Evolutionary conservation across 2,888 invertebrate genomes (phyloP).

Genomic region (Xylocampa areola): DNA sequence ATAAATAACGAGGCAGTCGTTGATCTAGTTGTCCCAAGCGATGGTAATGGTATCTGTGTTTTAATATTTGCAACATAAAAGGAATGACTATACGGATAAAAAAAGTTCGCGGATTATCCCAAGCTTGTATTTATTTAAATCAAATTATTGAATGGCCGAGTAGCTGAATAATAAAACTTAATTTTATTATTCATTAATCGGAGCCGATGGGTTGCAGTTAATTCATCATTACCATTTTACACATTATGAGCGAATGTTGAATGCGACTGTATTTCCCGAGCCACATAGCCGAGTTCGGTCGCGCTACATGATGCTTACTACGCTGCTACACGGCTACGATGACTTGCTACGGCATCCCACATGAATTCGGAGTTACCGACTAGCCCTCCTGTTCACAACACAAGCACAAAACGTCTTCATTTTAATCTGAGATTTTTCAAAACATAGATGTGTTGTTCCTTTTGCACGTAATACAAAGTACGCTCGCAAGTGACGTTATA

Average conservation of each 20-base stretch:
- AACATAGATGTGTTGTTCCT: background rate
- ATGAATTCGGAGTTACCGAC: conserved; percentile 5
- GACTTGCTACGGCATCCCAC: background rate
- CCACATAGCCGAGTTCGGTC: conserved; percentile 1
- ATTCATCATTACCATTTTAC: conserved; percentile 9
- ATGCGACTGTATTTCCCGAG: conserved; percentile 10
- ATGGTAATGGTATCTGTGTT: too few relatives aligned
- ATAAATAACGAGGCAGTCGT: too few relatives aligned
- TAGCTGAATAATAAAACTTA: conserved; percentile 23
- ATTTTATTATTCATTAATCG: conserved; percentile 28
- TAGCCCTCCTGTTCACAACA: conserved; percentile 5
- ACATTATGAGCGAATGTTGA: background rate
- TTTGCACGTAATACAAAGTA: conserved; percentile 11
- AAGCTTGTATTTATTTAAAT: conserved; percentile 33
- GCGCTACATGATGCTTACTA: conserved; percentile 4
- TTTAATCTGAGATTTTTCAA: conserved; percentile 9
- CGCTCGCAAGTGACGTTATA: conserved; percentile 22
- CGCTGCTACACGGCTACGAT: conserved; percentile 7
- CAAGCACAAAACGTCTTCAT: conserved; percentile 4
- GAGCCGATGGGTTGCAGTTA: conserved; percentile 2
- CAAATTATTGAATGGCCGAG: conserved; percentile 16
- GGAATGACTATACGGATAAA: conserved; percentile 4
- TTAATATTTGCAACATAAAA: too few relatives aligned
- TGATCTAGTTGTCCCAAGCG: too few relatives aligned
- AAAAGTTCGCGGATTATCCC: conserved; percentile 17